phyloP scores from a whole-genome alignment of 23 tunicate genomes.

The Trididemnum clinides region DNA sequence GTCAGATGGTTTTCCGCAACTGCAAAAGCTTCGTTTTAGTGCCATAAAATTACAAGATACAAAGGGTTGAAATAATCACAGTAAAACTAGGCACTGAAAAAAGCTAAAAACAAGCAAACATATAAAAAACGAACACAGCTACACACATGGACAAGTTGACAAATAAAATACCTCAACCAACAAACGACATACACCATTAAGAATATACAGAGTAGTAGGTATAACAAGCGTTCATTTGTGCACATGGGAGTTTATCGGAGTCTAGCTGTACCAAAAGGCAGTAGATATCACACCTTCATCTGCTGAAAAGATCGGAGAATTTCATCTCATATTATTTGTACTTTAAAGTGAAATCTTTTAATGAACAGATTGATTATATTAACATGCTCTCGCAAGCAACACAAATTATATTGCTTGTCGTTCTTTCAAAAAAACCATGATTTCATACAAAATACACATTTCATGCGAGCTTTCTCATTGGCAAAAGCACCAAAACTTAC shows the following conservation, averaged over 20 bases:
- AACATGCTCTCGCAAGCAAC: no score
- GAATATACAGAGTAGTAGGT: not conserved
- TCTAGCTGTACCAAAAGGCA: not conserved
- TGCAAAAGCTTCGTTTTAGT: not conserved
- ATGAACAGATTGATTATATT: no score
- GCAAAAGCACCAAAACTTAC: no score
- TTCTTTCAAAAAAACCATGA: no score
- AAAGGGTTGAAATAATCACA: slow-evolving; percentile 17
- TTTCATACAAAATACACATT: no score
- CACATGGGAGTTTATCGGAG: not conserved
- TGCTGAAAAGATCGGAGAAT: not conserved
- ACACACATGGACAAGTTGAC: not conserved
- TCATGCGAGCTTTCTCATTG: no score
- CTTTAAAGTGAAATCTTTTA: not conserved
- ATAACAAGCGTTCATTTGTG: not conserved
- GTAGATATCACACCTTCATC: not conserved
- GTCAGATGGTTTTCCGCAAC: not conserved
- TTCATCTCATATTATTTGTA: slow-evolving; percentile 14
- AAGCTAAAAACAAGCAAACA: not conserved
- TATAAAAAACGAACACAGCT: not conserved
- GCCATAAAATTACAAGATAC: not conserved
- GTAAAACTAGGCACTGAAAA: slow-evolving; percentile 43
- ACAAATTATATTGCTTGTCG: no score
- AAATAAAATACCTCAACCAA: slow-evolving; percentile 11
- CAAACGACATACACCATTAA: not conserved